Conservation (phyloP, 30 jellyfish, hydroid and myxozoan genomes). For the Chironex yamaguchii region DNA sequence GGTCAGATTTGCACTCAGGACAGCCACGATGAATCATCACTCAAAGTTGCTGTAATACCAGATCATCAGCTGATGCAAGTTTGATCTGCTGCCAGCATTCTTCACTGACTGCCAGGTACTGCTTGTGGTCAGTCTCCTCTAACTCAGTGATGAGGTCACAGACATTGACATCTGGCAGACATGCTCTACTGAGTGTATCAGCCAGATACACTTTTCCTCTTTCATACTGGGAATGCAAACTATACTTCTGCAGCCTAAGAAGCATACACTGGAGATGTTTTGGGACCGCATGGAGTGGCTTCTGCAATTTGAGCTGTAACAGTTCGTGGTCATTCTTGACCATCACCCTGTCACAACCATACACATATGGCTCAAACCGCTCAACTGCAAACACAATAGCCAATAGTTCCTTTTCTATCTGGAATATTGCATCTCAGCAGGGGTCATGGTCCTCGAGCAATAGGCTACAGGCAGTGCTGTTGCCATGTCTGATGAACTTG, state of each 20-base stretch:
- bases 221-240: neutral
- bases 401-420: conserved; percentile 19
- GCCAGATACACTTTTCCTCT: conserved; percentile 12
- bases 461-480: conserved; percentile 25
- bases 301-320: conserved; percentile 5
- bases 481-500: conserved; percentile 22
- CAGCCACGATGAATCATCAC: conserved; percentile 7
- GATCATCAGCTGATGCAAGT: conserved; percentile 26
- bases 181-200: conserved; percentile 21
- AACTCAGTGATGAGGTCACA: conserved; percentile 13
- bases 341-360: no score
- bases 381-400: conserved; percentile 23
- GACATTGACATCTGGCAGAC: conserved; percentile 9
- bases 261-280: neutral
- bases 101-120: conserved; percentile 29
- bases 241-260: conserved; percentile 22
- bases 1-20: conserved; percentile 41
- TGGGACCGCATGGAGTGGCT: conserved; percentile 24
- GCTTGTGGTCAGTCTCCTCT: conserved; percentile 14
- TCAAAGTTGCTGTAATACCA: conserved; percentile 16
- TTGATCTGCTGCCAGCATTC: conserved; percentile 21
- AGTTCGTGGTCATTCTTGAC: neutral
- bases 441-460: conserved; percentile 34
- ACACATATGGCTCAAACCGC: conserved; percentile 20
- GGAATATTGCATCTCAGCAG: conserved; percentile 28